A percentile compares a stretch with the other conserved stretches of the same genome.
Conservation (phyloP, 1,140 invertebrate species). For the Drosophila prosaltans region DNA sequence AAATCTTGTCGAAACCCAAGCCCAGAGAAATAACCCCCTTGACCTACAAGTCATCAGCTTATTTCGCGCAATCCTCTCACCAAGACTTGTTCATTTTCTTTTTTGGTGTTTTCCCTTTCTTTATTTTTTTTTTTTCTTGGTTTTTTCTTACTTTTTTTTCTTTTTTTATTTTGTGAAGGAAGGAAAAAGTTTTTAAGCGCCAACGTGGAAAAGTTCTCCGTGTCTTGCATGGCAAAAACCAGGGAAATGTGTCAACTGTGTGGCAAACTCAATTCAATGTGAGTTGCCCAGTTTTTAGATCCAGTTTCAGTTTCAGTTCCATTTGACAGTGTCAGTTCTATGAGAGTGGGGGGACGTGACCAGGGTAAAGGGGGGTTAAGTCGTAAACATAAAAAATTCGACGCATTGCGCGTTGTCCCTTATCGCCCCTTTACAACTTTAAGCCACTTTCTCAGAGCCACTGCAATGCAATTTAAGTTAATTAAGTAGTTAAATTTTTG, state of each 20-base stretch:
- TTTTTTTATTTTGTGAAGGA: neutral
- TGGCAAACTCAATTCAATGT: conserved; percentile 37
- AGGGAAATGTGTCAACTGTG: conserved; percentile 69
- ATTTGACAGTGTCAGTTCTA: neutral
- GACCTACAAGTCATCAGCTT: conserved; percentile 50
- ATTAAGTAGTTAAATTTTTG: conserved; percentile 66
- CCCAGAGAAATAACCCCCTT: conserved; percentile 24
- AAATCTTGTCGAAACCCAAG: conserved; percentile 69
- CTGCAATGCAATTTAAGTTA: conserved; percentile 68
- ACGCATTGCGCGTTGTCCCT: conserved; percentile 38
- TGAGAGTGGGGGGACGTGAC: too few relatives aligned
- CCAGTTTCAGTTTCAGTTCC: conserved; percentile 15
- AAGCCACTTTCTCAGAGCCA: conserved; percentile 25
- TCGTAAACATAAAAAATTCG: conserved; percentile 61
- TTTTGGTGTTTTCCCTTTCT: neutral
- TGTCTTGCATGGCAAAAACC: conserved; percentile 64
- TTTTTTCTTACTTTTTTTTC: conserved; percentile 14
- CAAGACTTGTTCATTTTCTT: conserved; percentile 31
- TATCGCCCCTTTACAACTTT: conserved; percentile 29
- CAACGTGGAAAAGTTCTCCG: conserved; percentile 74
- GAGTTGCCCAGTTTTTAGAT: conserved; percentile 29
- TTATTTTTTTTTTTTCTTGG: conserved; percentile 11
- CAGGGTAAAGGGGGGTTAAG: conserved; percentile 4
- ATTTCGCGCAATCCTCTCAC: conserved; percentile 60
- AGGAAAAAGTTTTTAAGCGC: conserved; percentile 72